A percentile compares a stretch with the other conserved stretches of the same genome.
Conservation (phyloP, 2,113 vertebrate genomes). For the Kobus ellipsiprymnus region DNA sequence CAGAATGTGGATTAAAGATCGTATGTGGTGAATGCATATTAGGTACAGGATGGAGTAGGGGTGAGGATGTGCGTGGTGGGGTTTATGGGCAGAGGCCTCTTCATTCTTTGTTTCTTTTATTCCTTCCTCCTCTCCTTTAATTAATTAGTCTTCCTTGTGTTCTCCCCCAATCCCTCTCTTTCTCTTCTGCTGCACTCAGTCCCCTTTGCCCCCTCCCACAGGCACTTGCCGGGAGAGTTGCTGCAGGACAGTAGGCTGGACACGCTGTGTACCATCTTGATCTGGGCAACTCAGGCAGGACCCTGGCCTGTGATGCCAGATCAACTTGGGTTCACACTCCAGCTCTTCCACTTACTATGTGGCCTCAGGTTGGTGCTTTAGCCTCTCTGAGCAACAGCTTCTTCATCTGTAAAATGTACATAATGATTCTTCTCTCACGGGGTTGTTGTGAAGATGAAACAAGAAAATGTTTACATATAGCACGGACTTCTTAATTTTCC, state of each 20-base stretch:
- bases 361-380: background rate
- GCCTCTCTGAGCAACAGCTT: background rate
- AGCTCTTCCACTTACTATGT: background rate
- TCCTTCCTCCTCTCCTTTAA: background rate
- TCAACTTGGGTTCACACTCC: background rate
- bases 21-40: no score
- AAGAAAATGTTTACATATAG: background rate
- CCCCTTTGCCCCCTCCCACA: background rate
- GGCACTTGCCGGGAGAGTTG: background rate
- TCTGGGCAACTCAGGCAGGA: background rate
- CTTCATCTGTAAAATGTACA: background rate
- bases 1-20: background rate
- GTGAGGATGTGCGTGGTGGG: background rate
- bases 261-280: background rate
- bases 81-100: background rate
- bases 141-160: background rate
- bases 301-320: background rate
- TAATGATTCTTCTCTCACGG: background rate
- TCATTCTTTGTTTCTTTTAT: background rate
- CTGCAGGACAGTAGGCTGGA: background rate
- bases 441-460: background rate
- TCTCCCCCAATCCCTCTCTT: background rate
- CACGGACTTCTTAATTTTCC: background rate
- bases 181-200: background rate
- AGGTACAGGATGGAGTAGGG: background rate